Conservation (phyloP, 2,888 invertebrate species). For the Teleogryllus oceanicus region DNA sequence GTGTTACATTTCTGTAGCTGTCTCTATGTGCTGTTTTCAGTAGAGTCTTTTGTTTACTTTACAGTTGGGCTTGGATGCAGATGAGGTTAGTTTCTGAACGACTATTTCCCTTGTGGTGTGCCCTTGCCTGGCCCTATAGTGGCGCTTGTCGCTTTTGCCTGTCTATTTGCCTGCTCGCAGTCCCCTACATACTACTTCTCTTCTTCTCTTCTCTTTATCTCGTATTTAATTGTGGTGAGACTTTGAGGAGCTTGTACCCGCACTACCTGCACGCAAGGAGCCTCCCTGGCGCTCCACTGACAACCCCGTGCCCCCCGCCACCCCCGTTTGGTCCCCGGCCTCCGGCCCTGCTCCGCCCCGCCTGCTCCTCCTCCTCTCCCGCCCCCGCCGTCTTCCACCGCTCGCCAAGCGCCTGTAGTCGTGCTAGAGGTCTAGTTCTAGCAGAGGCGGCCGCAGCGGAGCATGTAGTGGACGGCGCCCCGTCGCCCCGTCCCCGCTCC, state of each 20-base stretch:
- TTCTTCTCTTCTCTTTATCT: neutral
- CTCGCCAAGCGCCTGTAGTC: neutral
- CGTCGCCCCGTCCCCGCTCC: neutral
- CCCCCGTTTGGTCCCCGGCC: too few species aligned
- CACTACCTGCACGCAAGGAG: too few species aligned
- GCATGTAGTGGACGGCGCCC: too few species aligned
- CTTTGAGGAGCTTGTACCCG: too few species aligned
- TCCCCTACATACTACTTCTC: neutral
- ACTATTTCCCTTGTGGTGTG: slow-evolving; percentile 1
- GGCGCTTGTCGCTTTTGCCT: neutral
- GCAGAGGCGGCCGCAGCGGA: too few species aligned
- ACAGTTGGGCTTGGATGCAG: slow-evolving; percentile 91
- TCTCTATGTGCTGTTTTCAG: slow-evolving; percentile 30
- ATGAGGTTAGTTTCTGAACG: slow-evolving; percentile 63
- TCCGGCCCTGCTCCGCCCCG: neutral
- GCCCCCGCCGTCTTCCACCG: neutral
- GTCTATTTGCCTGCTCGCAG: neutral
- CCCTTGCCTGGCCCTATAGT: neutral
- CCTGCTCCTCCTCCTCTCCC: neutral
- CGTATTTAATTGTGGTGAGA: neutral
- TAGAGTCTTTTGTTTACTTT: slow-evolving; percentile 41
- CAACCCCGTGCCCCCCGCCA: too few species aligned
- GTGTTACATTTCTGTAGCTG: slow-evolving; percentile 19
- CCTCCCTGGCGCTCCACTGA: too few species aligned
- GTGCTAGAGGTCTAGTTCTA: too few species aligned